phyloP scores from a whole-genome alignment of 2,797 vertebrate species.

The Scarus forsteni region DNA sequence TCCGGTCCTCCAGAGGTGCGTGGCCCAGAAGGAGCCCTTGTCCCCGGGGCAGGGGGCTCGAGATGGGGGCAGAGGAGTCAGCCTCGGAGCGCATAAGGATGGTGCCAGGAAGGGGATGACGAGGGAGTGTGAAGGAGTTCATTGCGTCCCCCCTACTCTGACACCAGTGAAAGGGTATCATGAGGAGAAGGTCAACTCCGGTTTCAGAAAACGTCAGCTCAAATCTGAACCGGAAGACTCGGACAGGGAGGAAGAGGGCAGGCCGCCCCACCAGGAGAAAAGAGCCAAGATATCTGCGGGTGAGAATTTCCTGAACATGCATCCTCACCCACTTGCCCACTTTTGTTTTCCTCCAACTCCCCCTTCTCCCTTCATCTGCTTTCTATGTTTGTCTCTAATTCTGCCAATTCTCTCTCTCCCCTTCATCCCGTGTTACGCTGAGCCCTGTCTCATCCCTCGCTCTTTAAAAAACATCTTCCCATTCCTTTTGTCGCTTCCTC shows the following conservation, averaged over 20 bases:
- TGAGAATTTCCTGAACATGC: constrained; percentile 49
- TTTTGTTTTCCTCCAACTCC: background rate
- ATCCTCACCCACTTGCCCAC: background rate
- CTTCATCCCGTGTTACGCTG: constrained; percentile 33
- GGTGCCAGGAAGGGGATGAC: constrained; percentile 42
- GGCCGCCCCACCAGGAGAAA: constrained; percentile 85
- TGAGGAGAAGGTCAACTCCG: constrained; percentile 73
- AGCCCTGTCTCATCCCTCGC: constrained; percentile 42
- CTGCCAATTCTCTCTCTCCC: constrained; percentile 56
- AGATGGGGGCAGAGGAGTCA: constrained; percentile 30
- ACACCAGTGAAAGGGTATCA: constrained; percentile 71
- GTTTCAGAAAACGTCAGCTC: constrained; percentile 87
- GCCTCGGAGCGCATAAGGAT: constrained; percentile 45
- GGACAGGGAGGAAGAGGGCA: constrained; percentile 73
- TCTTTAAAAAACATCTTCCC: constrained; percentile 27
- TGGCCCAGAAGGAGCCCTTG: constrained; percentile 61
- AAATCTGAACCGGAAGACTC: constrained; percentile 75
- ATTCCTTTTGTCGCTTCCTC: constrained; percentile 66
- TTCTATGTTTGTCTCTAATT: constrained; percentile 30
- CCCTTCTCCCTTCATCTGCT: constrained; percentile 3
- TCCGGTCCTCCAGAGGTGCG: constrained; percentile 82
- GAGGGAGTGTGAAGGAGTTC: constrained; percentile 58
- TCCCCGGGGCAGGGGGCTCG: constrained; percentile 50
- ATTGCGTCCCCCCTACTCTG: constrained; percentile 64
- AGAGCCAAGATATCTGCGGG: constrained; percentile 80